Conservation (phyloP, 2,797 vertebrate genomes). For the Falco naumanni region DNA sequence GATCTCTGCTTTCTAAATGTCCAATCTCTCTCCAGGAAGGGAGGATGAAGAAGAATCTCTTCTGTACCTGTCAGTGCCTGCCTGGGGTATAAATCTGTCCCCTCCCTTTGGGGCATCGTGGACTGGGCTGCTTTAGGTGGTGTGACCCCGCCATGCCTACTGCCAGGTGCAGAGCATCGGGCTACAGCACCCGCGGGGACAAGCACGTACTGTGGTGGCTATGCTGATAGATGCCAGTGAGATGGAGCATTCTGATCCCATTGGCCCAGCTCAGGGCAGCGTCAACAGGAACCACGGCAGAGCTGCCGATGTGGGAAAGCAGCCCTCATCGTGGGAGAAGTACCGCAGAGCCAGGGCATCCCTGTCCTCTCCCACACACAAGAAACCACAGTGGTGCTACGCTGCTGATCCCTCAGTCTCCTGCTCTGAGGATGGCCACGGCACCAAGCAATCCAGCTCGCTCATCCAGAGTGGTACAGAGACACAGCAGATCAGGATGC, state of each 20-base stretch:
- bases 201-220: not conserved
- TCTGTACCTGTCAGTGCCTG: not conserved
- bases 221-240: not conserved
- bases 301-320: accelerated
- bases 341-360: not conserved
- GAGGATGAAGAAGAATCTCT: not conserved
- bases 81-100: not conserved
- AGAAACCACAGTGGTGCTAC: not conserved
- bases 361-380: not conserved
- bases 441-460: not conserved
- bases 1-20: not conserved
- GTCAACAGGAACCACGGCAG: accelerated
- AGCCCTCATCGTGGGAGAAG: not conserved
- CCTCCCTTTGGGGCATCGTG: not conserved
- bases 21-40: not conserved
- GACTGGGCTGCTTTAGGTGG: not conserved
- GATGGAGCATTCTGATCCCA: not conserved
- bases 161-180: not conserved
- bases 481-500: not conserved
- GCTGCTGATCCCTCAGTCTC: accelerated
- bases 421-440: not conserved
- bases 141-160: not conserved
- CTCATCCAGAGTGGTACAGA: accelerated
- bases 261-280: not conserved
- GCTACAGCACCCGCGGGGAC: not conserved